Evolutionary conservation across 2,888 invertebrate species (phyloP), one percentile per base, ranked within the genome.

Genomic region (Cybosia mesomella): DNA sequence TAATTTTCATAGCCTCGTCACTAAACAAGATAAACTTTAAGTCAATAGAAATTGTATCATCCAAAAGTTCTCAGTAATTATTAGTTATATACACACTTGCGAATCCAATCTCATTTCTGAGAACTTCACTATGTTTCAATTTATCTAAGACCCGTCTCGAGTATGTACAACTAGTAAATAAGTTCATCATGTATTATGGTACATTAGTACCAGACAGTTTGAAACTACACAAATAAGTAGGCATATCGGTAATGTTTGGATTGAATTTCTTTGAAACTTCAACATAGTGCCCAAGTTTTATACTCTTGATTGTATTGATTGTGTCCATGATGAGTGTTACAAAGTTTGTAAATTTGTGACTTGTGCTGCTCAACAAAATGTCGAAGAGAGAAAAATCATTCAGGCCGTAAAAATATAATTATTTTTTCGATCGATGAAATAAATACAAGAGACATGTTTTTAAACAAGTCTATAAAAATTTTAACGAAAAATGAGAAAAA

Each of bases 31-130:
- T 22, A 59, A 55, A 66, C 39, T 60, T 66, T 28, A 34, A n/a
- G 60, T 39, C 61, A 18, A 24, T 43, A 32, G 55, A 66, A 60
- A 49, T n/a, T 1, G 9, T n/a, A 15, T 49, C 8, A 49, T 49
- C n/a, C 15, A n/a, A 49, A 18, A 49, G 8, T 49, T 49, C 49
- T 49, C n/a, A 49, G 49, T 49, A 49, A 49, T 49, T 49, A 49
- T 49, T 49, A 49, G 49, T 49, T 49, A 49, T 15, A n/a, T n/a
- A 49, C 49, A 34, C 34, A 54, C 53, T 58, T 60, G 32, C n/a
- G 32, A 67, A 62, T 62, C 32, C 34, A 62, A 62, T 62, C 62
- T 58, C 32, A 11, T 36, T 43, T 62, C 34, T 53, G 36, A 21
- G 49, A 22, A 55, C 15, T 32, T 15, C 60, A 39, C 36, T 36